Evolutionary conservation across 1,140 invertebrate species (phyloP).

Genomic region (Augochlora pura): DNA sequence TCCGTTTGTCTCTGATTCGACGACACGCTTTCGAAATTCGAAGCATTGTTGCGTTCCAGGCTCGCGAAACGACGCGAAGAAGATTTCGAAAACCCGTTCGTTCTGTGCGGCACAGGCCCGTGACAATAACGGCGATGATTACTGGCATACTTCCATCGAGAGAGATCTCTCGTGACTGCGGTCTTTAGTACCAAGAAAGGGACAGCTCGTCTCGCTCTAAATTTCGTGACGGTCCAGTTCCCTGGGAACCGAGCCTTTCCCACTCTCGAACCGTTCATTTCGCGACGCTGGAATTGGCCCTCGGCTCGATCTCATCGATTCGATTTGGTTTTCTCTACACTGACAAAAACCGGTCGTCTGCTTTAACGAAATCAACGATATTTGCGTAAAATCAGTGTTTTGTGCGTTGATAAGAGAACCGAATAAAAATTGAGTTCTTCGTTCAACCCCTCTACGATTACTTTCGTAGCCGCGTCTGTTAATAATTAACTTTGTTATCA

Average conservation of each 20-base stretch:
- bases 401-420: too few relatives aligned
- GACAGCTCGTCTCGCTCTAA: slow-evolving; percentile 37
- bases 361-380: too few relatives aligned
- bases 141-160: background rate
- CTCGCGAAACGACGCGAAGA: background rate
- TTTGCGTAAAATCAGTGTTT: too few relatives aligned
- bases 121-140: background rate
- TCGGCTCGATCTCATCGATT: background rate
- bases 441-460: too few relatives aligned
- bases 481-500: too few relatives aligned
- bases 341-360: too few relatives aligned
- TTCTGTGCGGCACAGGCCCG: too few relatives aligned
- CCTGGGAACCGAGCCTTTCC: background rate
- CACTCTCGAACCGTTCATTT: background rate
- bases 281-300: background rate
- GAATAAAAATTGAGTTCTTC: too few relatives aligned
- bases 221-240: slow-evolving; percentile 43
- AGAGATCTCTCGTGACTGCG: slow-evolving; percentile 21
- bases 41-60: background rate
- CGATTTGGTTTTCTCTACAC: background rate
- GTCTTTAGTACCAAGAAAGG: slow-evolving; percentile 2
- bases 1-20: slow-evolving; percentile 6
- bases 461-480: too few relatives aligned
- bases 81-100: too few relatives aligned
- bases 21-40: background rate